Conservation (phyloP, 2,888 invertebrate genomes). For the Athalia circularis region DNA sequence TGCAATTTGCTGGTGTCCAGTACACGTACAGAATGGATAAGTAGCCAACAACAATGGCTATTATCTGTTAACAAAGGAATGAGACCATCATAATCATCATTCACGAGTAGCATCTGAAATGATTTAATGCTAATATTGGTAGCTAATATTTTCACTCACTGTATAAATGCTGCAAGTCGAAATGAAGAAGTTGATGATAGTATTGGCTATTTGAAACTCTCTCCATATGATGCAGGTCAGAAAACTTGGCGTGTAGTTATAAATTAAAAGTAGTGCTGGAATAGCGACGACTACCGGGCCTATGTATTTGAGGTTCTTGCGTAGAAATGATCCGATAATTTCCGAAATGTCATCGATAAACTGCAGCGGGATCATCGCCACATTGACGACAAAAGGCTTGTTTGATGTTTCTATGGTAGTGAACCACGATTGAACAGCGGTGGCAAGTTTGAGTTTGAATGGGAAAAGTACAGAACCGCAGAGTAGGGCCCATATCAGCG, state of each 20-base stretch:
- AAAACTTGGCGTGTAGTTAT: conserved; percentile 83
- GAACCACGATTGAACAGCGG: conserved; percentile 87
- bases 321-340: conserved; percentile 82
- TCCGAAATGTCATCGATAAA: conserved; percentile 86
- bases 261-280: conserved; percentile 79
- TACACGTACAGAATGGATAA: conserved; percentile 82
- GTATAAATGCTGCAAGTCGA: conserved; percentile 76
- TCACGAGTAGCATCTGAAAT: neutral
- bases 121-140: neutral
- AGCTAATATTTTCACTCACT: conserved; percentile 65
- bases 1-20: conserved; percentile 85
- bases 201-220: conserved; percentile 73
- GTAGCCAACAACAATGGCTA: conserved; percentile 82
- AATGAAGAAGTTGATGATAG: conserved; percentile 76
- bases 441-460: conserved; percentile 89
- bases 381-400: conserved; percentile 80
- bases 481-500: conserved; percentile 95
- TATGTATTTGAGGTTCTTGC: conserved; percentile 81
- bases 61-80: conserved; percentile 77
- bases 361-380: conserved; percentile 83
- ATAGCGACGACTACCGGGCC: conserved; percentile 72
- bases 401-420: conserved; percentile 80
- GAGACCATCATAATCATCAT: conserved; percentile 13
- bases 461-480: conserved; percentile 99
- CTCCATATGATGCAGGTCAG: conserved; percentile 79